Conservation (phyloP, 2,797 vertebrate species). For the Vipera latastei region DNA sequence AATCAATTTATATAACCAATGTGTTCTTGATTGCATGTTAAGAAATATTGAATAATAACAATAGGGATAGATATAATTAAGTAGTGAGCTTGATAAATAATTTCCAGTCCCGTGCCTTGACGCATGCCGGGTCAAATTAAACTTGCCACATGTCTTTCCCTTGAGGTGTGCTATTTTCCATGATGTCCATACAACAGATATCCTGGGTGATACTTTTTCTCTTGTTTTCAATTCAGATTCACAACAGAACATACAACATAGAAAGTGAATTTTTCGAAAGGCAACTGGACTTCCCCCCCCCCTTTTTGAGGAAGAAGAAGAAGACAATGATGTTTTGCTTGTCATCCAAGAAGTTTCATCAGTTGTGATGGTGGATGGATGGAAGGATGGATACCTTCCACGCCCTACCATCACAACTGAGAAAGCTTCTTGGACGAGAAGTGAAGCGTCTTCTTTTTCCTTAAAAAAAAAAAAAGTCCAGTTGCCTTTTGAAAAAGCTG, state of each 20-base stretch:
- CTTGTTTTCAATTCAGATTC: background rate
- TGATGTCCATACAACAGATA: too few relatives aligned
- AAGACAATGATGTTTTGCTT: background rate
- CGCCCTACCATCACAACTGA: background rate
- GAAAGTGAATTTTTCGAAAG: background rate
- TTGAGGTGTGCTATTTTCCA: background rate
- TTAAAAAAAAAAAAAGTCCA: background rate
- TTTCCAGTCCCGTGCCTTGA: background rate
- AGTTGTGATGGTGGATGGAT: background rate
- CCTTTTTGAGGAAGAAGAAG: background rate
- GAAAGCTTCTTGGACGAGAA: background rate
- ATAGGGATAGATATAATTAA: background rate
- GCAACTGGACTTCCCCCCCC: background rate
- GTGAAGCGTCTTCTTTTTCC: background rate
- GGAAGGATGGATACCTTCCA: background rate
- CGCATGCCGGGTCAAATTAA: background rate
- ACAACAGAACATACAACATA: background rate
- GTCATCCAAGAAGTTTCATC: background rate
- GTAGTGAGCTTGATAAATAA: background rate
- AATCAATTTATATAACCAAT: background rate
- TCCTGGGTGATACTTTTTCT: background rate
- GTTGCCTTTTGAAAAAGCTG: background rate
- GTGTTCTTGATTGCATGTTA: background rate
- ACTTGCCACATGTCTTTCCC: background rate
- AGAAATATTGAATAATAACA: background rate